Evolutionary conservation across 2,888 invertebrate species (phyloP), one percentile per base, ranked within the genome.

Genomic region (Protodeltote pygarga): DNA sequence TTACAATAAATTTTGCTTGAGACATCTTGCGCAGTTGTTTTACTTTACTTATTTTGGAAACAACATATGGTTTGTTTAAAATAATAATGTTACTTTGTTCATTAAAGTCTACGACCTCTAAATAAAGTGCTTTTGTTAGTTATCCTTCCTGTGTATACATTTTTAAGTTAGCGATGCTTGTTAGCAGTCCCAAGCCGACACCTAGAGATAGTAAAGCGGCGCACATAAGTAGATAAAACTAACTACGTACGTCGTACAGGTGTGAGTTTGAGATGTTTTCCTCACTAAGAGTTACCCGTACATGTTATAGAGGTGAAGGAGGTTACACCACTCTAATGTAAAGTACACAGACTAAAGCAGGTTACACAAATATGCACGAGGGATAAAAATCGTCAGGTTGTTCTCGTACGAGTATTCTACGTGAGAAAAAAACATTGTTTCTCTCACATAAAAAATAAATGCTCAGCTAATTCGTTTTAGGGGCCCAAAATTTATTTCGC

Each of bases 321-420:
- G 58, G 59, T 63, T 65, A 59, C 60, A 61, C 65, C 55, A 52
- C 64, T 66, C 65, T 71, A 75, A 75, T 71, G 71, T 63, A 70
- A 71, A 72, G 67, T 62, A 71, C 68, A 73, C 73, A 72, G 47
- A 37, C 57, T 48, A 44, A 47, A 63, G 58, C 50, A 61, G 57
- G 58, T 65, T 66, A 55, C 40, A 64, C 64, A 73, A 71, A 74
- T 68, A 67, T 45, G 39, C 40, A 35, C 46, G 35, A 53, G 14
- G 55, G 55, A 65, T 63, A 65, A 57, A 62, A 64, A 62, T 61
- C 51, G 42, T 45, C 47, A 35, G 32, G 44, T 38, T 37, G 37
- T 46, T 13, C 42, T 28, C 23, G 27, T 35, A 20, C 27, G 16
- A 41, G 28, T 46, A 35, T 60, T 21, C 33, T 25, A 8, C 31